Evolutionary conservation across 2,797 vertebrate genomes (phyloP), one percentile per base, ranked within the genome.

Genomic region (Fringilla coelebs): DNA sequence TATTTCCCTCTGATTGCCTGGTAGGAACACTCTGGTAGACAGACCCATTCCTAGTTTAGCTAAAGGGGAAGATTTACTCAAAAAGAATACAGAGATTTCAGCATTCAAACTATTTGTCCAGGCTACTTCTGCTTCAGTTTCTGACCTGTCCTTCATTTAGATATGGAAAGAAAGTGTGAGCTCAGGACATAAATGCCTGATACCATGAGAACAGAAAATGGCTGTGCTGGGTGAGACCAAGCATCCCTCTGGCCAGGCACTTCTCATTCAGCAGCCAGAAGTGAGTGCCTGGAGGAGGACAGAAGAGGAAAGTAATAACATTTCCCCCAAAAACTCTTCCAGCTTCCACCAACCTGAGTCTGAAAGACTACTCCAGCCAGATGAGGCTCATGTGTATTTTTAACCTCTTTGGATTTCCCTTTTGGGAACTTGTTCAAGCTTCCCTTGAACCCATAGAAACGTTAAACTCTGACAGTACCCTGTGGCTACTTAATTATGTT

Each of bases 371-470:
- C 58, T 43, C 54, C 51, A 74, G 61, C 10, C 18, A 68, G 31
- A 66, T 10, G 60, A 88, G 25, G 61, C 49, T 83, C 61, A 72
- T 22, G 21, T 21, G 22, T 65, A n/a, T 54, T 86, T 85, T 63
- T 66, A 93, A 91, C 28, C 25, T 58, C 45, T 65, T 36, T 15
- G 49, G 40, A 71, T 70, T 93, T 79, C n/a, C 54, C 48, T 36
- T 94, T 65, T 34, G 52, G 49, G 67, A 94, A 85, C 52, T 87
- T 79, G 29, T 55, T 87, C 63, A 85, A 52, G 62, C 26, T 81
- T 65, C n/a, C 46, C 70, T 90, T 90, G 74, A 93, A 61, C 49
- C 28, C 54, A 51, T 4, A 49, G 31, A 72, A 73, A 78, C 34
- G 22, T 86, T 54, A 70, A 86, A 78, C 63, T 65, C 36, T 34